Base-by-base conservation (phyloP, 2,113 vertebrate genomes). In the Symphodus melops region DNA sequence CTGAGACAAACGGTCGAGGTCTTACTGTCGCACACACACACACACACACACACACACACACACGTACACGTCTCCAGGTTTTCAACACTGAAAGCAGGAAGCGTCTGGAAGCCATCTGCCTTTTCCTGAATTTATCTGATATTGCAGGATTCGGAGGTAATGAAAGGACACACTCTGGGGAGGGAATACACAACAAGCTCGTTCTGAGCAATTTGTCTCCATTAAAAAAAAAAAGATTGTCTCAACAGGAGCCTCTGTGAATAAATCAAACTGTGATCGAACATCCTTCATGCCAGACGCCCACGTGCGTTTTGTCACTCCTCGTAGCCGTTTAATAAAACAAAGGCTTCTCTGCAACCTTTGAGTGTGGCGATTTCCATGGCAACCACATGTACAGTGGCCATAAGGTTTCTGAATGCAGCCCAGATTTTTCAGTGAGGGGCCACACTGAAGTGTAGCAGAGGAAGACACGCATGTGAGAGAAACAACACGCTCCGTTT, bases 291-390 rank as follows among this genome's bases (percentile, higher is more conserved):
- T 61, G 69, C 82, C 46, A 55, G 53, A 86, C 75, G 46, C 86
- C 82, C 83, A 86, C 86, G 0, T 71, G 70, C 19, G 6, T 80
- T 77, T 81, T 85, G 81, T 84, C 75, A 66, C 73, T 77, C 76
- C 81, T 85, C 51, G 69, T 56, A 81, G 81, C 69, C 76, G 76
- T 90, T 92, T 89, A 63, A 80, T 83, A 77, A 89, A 92, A 93
- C 86, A 86, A 92, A 92, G 75, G 65, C 62, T 84, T 65, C 28
- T 69, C 58, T 46, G 75, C 68, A 79, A 88, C 81, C 84, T 87
- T 79, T 76, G 75, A 88, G 82, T 86, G 66, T 81, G 89, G 74
- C 25, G 0, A 89, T 94, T 87, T 84, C 91, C 91, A 92, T 90
- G 88, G 92, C 78, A 92, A 94, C 92, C 59, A 58, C 87, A 91